These are phyloP conservation scores for Mastomys coucha DNA, from an alignment of 2,113 vertebrate species.

Conservation along the genomic window DNA sequence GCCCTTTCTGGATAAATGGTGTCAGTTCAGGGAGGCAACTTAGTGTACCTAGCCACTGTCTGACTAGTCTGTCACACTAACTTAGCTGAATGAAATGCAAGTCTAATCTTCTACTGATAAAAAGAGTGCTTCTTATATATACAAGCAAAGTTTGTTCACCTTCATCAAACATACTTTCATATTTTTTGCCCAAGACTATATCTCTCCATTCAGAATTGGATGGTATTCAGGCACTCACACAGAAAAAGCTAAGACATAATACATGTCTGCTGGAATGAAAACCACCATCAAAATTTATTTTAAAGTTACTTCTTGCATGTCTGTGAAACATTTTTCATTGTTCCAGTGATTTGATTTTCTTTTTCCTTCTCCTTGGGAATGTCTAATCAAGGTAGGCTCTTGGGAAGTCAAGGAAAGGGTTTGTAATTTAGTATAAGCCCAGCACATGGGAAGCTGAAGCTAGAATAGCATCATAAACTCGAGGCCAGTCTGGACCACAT, in stretches of 20 bases:
- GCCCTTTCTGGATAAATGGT: background rate
- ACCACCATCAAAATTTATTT: conserved; percentile 26
- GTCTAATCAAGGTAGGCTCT: conserved; percentile 32
- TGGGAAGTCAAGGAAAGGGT: background rate
- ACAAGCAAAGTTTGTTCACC: background rate
- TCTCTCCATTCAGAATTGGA: conserved; percentile 16
- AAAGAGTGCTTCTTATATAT: background rate
- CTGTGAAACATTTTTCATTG: conserved; percentile 17
- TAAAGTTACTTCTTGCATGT: background rate
- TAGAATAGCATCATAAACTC: background rate
- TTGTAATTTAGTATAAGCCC: background rate
- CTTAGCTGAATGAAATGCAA: background rate
- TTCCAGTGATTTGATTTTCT: background rate
- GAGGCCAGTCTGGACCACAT: background rate
- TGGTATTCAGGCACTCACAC: background rate
- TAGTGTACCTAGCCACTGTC: background rate
- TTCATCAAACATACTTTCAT: background rate
- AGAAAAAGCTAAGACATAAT: background rate
- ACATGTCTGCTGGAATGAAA: background rate
- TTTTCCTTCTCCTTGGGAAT: conserved; percentile 15
- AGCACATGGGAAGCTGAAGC: background rate
- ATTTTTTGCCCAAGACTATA: conserved; percentile 54
- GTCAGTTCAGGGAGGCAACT: background rate
- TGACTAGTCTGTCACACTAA: background rate
- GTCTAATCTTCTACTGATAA: background rate